Evolutionary conservation across 2,888 invertebrate species (phyloP), one percentile per base, ranked within the genome.

Genomic region (Diabrotica balteata): DNA sequence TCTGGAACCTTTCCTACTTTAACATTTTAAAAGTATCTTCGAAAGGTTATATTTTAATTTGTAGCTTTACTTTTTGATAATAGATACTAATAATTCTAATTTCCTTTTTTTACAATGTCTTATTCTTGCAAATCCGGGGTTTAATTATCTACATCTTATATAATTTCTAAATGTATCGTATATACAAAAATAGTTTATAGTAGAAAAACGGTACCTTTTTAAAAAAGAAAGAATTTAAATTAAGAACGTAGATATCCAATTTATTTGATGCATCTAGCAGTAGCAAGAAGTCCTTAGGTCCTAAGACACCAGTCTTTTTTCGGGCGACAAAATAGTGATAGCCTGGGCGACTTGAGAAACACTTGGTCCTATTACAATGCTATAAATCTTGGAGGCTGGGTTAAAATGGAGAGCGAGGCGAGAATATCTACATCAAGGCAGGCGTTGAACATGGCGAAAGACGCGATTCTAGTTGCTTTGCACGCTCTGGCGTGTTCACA

Each of bases 291-390:
- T 63, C 50, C 63, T 63, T 57, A 57, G 47, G 50, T 57, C 44
- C 55, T 17, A 9, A 47, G 47, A 45, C 55, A 17, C 44, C 45
- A 17, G 59, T 32, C 81, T 80, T 79, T 80, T 79, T 76, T 61
- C 78, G 80, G 84, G 85, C 85, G 86, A 86, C 86, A 86, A 86
- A 85, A 86, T 86, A 86, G 86, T 86, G 87, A 87, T 86, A 86
- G 86, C 84, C 84, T 84, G 86, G 86, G 85, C 86, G 87, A 87
- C 86, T 86, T 86, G 87, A 84, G 86, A 87, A 87, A 86, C 87
- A 87, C 87, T 87, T 87, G 87, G 87, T 86, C 87, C 87, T 86
- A 87, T 87, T 87, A 87, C 87, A 85, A 85, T 84, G 85, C 86
- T 83, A 88, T 88, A 87, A 87, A 88, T 88, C 87, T 85, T 80